phyloP scores from a whole-genome alignment of 2,888 invertebrate species.

The Mycalesis mineus region DNA sequence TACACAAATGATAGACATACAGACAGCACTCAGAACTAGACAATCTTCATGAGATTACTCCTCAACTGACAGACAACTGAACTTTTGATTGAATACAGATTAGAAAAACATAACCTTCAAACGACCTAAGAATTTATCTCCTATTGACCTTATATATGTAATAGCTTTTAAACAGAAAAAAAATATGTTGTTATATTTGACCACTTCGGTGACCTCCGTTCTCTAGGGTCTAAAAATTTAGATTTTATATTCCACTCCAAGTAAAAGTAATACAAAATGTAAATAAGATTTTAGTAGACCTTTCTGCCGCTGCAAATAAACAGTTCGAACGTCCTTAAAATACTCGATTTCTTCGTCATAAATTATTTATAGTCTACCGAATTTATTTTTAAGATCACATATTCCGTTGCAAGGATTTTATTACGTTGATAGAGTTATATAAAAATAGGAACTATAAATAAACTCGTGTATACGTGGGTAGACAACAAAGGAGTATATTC shows the following conservation, averaged over 20 bases:
- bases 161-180: too few relatives aligned
- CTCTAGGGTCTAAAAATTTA: background rate
- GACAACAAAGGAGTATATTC: constrained; percentile 6
- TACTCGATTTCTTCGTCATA: background rate
- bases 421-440: background rate
- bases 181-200: too few relatives aligned
- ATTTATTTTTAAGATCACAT: background rate
- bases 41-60: too few relatives aligned
- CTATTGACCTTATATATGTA: too few relatives aligned
- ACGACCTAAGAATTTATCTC: too few relatives aligned
- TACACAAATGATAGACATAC: too few relatives aligned
- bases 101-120: too few relatives aligned
- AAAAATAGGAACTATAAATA: background rate
- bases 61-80: too few relatives aligned
- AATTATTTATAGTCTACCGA: constrained; percentile 8
- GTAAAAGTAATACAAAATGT: background rate
- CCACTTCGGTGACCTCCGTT: background rate
- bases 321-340: background rate
- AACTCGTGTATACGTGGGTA: background rate
- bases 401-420: background rate
- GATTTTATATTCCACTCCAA: background rate
- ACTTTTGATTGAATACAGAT: too few relatives aligned
- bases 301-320: background rate
- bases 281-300: background rate
- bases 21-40: too few relatives aligned